Percentiles rank a stretch among this genome's conserved stretches.
Evolutionary conservation across 2,888 invertebrate genomes (phyloP).

Genomic region (Andrena praecox): DNA sequence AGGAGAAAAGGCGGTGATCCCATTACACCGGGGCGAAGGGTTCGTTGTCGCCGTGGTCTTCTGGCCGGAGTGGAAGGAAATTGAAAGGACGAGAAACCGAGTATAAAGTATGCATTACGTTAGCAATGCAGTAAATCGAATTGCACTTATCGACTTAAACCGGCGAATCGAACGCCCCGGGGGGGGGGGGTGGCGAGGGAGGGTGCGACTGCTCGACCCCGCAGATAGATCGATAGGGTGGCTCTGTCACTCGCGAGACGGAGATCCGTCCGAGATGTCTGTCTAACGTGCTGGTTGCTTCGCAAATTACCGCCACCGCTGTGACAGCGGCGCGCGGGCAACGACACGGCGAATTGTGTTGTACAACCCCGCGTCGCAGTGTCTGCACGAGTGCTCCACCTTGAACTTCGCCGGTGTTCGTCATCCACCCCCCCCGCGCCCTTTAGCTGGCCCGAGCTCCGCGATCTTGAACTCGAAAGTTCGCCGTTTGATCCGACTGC

Average conservation of each 20-base stretch:
- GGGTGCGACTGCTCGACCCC: background rate
- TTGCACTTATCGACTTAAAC: conserved; percentile 69
- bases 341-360: conserved; percentile 13
- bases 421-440: background rate
- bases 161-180: conserved; percentile 49
- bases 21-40: conserved; percentile 49
- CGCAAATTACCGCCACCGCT: conserved; percentile 13
- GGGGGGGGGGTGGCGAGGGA: background rate
- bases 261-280: conserved; percentile 5
- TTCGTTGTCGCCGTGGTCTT: conserved; percentile 55
- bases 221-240: conserved; percentile 32
- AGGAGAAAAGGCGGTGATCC: conserved; percentile 50
- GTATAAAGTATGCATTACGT: conserved; percentile 69
- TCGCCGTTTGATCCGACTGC: conserved; percentile 22
- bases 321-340: background rate
- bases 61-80: conserved; percentile 42
- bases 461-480: conserved; percentile 46
- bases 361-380: background rate
- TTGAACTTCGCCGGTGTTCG: conserved; percentile 46
- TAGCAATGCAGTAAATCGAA: conserved; percentile 72
- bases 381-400: conserved; percentile 21
- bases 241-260: conserved; percentile 14
- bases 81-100: conserved; percentile 54
- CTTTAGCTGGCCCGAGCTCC: background rate
- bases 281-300: background rate